Conservation (phyloP, 2,797 vertebrate species). For the Sus cebifrons region DNA sequence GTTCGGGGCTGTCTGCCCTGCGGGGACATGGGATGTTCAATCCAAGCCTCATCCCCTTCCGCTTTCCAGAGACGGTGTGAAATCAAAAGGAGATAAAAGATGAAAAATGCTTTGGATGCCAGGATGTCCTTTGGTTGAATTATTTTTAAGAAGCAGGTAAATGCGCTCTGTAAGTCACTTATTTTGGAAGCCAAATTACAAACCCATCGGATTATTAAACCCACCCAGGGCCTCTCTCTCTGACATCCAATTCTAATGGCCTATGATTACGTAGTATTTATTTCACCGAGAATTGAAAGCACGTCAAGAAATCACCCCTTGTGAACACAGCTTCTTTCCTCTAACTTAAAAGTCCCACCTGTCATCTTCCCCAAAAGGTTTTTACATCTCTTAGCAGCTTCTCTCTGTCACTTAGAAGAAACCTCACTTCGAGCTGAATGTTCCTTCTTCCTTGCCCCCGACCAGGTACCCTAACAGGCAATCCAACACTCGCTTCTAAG, state of each 20-base stretch:
- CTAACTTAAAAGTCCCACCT: fast-evolving
- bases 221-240: not conserved
- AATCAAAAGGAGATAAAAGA: not conserved
- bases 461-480: not conserved
- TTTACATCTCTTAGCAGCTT: not conserved
- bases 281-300: not conserved
- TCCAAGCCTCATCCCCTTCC: not conserved
- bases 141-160: not conserved
- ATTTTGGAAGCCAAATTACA: not conserved
- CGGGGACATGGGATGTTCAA: too few species aligned
- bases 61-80: not conserved
- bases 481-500: not conserved
- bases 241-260: not conserved
- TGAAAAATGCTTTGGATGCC: not conserved
- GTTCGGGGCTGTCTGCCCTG: not conserved
- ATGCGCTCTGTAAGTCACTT: not conserved
- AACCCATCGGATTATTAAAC: not conserved
- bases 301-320: not conserved
- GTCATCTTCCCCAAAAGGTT: not conserved
- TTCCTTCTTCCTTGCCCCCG: not conserved
- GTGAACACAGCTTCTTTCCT: not conserved
- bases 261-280: not conserved
- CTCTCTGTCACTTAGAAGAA: not conserved
- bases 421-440: not conserved
- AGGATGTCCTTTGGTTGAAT: not conserved